A percentile compares a stretch with the other conserved stretches of the same genome.
phyloP scores from a whole-genome alignment of 2,888 invertebrate genomes.

The Sarcophaga carnaria region DNA sequence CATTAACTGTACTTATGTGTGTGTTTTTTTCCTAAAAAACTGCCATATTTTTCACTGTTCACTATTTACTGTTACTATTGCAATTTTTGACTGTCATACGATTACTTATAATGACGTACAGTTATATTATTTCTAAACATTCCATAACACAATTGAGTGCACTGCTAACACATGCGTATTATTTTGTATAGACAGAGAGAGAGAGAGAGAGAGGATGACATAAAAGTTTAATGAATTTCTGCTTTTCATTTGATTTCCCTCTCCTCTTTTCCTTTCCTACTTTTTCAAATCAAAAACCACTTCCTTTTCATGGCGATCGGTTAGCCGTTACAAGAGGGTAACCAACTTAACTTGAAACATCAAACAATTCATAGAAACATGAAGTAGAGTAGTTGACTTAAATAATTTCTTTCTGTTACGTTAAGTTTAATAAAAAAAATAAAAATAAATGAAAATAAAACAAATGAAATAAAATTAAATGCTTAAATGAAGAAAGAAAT shows the following conservation, averaged over 20 bases:
- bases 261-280: neutral
- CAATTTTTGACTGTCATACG: no score
- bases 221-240: slow-evolving; percentile 11
- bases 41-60: no score
- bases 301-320: slow-evolving; percentile 1
- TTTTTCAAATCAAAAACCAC: slow-evolving; percentile 4
- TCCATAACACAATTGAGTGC: no score
- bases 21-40: no score
- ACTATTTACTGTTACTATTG: no score
- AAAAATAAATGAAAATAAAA: no score
- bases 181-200: no score
- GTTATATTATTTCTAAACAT: no score
- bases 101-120: no score
- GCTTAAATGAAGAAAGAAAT: neutral
- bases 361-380: slow-evolving; percentile 42
- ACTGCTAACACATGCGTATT: no score
- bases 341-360: slow-evolving; percentile 25
- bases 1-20: no score
- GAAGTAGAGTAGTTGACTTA: neutral
- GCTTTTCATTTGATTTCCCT: neutral
- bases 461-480: neutral
- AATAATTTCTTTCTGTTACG: neutral
- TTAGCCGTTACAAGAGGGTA: neutral
- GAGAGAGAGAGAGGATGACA: neutral
- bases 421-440: no score